Evolutionary conservation across 2,797 vertebrate species (phyloP).

Genomic region (Sebastes oblongus): DNA sequence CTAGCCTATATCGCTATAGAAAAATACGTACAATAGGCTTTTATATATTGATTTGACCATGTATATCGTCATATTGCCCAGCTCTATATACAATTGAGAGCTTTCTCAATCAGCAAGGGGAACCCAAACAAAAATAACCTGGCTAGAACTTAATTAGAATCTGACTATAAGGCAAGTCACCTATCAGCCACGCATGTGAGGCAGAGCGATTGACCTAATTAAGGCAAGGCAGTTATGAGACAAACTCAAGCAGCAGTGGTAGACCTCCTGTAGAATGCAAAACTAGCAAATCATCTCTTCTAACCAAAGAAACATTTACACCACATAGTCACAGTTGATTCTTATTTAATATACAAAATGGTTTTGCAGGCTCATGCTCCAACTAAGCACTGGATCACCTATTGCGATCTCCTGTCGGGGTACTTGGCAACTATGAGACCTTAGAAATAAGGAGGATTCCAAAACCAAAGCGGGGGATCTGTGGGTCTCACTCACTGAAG

Average conservation of each 20-base stretch:
- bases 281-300: not conserved
- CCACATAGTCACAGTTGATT: not conserved
- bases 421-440: no score
- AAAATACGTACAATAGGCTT: no score
- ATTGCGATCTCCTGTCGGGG: not conserved
- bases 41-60: no score
- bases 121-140: not conserved
- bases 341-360: not conserved
- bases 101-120: not conserved
- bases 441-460: no score
- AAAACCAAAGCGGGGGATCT: no score
- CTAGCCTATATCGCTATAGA: no score
- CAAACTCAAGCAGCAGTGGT: not conserved
- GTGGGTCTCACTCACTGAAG: no score
- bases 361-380: not conserved
- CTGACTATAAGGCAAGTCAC: not conserved
- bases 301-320: not conserved
- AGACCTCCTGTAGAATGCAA: not conserved
- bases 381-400: not conserved
- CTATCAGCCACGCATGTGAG: not conserved
- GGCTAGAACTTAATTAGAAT: not conserved
- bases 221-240: not conserved
- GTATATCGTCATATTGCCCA: not conserved
- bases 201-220: not conserved
- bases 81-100: not conserved